Percentiles rank a stretch among this genome's conserved stretches.
phyloP scores from a whole-genome alignment of 2,888 invertebrate genomes.

The Cheilosia urbana region DNA sequence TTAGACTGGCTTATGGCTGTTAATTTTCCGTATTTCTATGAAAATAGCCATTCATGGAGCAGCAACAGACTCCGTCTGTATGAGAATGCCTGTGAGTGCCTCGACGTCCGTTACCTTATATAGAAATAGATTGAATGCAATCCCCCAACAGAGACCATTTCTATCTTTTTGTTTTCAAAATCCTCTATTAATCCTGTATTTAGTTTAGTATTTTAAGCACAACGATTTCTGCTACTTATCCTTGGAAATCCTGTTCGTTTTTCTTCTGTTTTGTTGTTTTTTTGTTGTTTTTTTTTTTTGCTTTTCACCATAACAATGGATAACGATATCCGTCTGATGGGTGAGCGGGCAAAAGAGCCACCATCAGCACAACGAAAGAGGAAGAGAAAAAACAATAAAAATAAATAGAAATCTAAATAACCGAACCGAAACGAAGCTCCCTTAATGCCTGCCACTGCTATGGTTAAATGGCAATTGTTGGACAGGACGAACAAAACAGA shows the following conservation, averaged over 20 bases:
- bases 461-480: constrained; percentile 70
- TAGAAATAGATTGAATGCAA: constrained; percentile 65
- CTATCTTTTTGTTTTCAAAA: constrained; percentile 65
- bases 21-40: constrained; percentile 53
- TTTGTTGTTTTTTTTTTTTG: not conserved
- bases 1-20: constrained; percentile 64
- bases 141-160: constrained; percentile 25
- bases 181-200: constrained; percentile 75
- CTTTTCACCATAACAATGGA: constrained; percentile 20
- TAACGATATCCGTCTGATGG: not conserved
- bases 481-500: constrained; percentile 45
- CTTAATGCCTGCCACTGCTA: constrained; percentile 56
- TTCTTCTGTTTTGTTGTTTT: not conserved
- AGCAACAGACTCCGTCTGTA: constrained; percentile 18
- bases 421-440: constrained; percentile 68
- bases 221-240: constrained; percentile 75
- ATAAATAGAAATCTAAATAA: constrained; percentile 71
- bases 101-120: constrained; percentile 18
- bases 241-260: constrained; percentile 53
- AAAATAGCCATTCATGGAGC: constrained; percentile 57
- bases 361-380: constrained; percentile 8
- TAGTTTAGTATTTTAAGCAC: constrained; percentile 74
- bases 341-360: constrained; percentile 6
- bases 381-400: constrained; percentile 53
- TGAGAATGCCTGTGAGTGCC: not conserved